These are phyloP conservation scores for Leucopsar rothschildi DNA, from an alignment of 2,113 vertebrate species.

Conservation along the genomic window DNA sequence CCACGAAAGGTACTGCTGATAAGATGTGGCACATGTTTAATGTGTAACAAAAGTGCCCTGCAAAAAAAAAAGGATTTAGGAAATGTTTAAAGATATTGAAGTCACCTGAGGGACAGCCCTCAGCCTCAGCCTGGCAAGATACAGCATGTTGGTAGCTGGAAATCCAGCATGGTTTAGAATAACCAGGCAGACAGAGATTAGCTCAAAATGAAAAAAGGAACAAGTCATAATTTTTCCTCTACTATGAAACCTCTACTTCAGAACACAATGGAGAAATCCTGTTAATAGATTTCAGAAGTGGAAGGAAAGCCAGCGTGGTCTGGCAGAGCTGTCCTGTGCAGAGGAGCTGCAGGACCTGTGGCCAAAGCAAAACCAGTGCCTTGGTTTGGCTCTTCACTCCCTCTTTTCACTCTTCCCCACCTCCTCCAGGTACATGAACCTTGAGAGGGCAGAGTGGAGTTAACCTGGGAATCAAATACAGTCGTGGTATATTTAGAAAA, in stretches of 20 bases:
- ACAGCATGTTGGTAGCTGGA: neutral
- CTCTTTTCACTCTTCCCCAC: neutral
- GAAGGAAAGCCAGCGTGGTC: rapidly evolving
- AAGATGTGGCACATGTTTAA: neutral
- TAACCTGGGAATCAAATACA: neutral
- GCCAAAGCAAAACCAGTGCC: rapidly evolving
- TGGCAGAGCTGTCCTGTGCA: neutral
- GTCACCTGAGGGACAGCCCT: neutral
- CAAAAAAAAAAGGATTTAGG: neutral
- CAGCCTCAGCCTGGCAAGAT: neutral
- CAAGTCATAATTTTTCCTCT: neutral
- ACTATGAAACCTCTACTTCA: neutral
- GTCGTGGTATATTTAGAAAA: rapidly evolving
- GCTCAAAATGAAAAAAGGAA: neutral
- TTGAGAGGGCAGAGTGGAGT: neutral
- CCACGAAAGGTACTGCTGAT: neutral
- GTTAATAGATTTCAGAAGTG: neutral
- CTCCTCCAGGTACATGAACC: neutral
- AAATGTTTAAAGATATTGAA: neutral
- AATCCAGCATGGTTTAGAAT: neutral
- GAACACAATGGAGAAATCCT: neutral
- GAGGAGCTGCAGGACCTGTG: neutral
- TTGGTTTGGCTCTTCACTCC: neutral
- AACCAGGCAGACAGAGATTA: neutral
- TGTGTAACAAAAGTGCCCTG: neutral